These are phyloP conservation scores for Spea hammondii DNA, from an alignment of 2,797 vertebrate species.

Conservation along the genomic window DNA sequence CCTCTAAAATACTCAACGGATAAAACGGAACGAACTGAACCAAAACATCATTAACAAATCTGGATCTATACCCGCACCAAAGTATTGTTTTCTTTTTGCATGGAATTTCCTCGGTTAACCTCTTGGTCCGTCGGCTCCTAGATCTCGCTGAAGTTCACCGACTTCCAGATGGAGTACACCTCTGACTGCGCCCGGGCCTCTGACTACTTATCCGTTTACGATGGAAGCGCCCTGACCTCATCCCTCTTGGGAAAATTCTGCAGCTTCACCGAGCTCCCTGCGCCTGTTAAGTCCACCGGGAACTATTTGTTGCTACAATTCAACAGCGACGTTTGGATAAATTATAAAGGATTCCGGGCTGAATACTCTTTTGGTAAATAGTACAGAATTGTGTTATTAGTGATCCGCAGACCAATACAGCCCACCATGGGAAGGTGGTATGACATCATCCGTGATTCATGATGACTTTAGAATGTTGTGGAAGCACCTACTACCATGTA, in stretches of 20 bases:
- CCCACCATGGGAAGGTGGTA: no score
- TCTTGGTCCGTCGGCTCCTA: not conserved
- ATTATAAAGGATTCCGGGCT: slow-evolving; percentile 54
- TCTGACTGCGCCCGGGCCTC: slow-evolving; percentile 50
- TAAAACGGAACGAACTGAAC: no score
- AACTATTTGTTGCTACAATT: slow-evolving; percentile 62
- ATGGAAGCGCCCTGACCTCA: slow-evolving; percentile 55
- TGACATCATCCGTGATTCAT: no score
- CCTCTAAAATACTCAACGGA: no score
- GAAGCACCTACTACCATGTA: no score
- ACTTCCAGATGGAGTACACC: slow-evolving; percentile 61
- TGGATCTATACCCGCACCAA: no score
- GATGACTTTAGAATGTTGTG: no score
- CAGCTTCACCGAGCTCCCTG: slow-evolving; percentile 52
- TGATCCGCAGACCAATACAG: no score
- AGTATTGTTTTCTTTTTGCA: no score
- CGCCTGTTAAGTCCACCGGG: slow-evolving; percentile 58
- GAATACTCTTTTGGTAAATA: slow-evolving; percentile 55
- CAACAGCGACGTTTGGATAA: slow-evolving; percentile 57
- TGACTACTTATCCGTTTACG: slow-evolving; percentile 61
- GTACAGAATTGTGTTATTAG: no score
- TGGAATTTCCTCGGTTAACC: no score
- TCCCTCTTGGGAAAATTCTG: slow-evolving; percentile 59
- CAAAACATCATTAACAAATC: no score
- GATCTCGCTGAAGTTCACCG: slow-evolving; percentile 59